phyloP scores from a whole-genome alignment of 2,888 invertebrate species.

The Seladonia tumulorum region DNA sequence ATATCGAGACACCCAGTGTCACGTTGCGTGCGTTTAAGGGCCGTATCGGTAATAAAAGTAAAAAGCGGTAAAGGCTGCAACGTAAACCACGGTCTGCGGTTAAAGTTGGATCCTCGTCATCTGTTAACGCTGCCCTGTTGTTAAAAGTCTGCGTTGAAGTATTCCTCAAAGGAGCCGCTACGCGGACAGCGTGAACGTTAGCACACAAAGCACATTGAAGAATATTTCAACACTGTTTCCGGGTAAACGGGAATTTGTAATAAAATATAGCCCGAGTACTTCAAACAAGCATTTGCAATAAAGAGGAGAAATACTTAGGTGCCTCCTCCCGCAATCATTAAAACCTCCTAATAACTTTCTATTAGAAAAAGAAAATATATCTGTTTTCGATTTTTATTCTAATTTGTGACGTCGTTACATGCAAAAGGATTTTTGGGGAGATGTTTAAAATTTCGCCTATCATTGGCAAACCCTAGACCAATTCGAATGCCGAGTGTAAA shows the following conservation, averaged over 20 bases:
- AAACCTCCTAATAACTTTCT: background rate
- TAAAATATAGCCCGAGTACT: background rate
- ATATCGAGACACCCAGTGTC: background rate
- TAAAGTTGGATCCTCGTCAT: conserved; percentile 20
- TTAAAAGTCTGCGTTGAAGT: conserved; percentile 21
- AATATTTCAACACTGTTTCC: background rate
- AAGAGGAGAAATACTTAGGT: background rate
- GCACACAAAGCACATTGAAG: background rate
- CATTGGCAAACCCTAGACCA: background rate
- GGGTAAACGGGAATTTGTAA: background rate
- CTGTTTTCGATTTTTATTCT: no score
- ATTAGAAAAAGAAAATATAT: no score
- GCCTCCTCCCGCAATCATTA: background rate
- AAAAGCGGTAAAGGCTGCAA: conserved; percentile 11
- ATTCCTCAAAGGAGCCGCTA: conserved; percentile 14
- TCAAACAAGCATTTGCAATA: background rate
- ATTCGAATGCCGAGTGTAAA: background rate
- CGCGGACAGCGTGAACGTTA: background rate
- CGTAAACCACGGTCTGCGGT: conserved; percentile 60
- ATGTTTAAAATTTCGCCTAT: no score
- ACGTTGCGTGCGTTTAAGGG: conserved; percentile 51
- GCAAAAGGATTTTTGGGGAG: background rate
- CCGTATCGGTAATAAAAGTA: conserved; percentile 47
- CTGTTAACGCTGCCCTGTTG: conserved; percentile 14
- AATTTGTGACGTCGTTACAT: no score